Base-by-base conservation (phyloP, 2,113 vertebrate genomes). In the Sitta europaea region DNA sequence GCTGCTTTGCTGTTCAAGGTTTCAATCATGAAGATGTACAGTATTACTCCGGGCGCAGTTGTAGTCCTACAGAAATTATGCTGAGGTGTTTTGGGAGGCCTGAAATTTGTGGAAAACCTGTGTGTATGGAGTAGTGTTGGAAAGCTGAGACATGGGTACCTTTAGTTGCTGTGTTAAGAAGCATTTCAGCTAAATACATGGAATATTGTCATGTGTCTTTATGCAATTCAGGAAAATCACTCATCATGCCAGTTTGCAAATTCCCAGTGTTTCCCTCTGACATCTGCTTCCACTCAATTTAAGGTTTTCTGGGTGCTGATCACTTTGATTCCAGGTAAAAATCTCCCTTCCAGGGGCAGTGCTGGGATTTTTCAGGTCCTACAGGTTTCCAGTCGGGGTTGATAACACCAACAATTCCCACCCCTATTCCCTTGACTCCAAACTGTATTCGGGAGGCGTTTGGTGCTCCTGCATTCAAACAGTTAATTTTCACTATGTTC, bases 401-500 rank as follows among this genome's bases (percentile, higher is more conserved):
- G 88, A 48, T 70, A 62, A 94, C 33, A 59, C 62, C 94, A 92
- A 63, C 72, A 85, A 75, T 88, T 92, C 70, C 84, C 28, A 78
- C 73, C 27, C 51, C 91, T 70, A 43, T 91, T 96, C 75, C 50
- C 55, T 42, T 63, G 68, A 50, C 63, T 95, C 86, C 74, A 90
- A 84, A 71, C 23, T 16, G 83, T 28, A 28, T 36, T 94, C 0
- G 12, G 96, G 90, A 96, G 90, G 78, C 73, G 25, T 86, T 93
- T 36, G 58, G 80, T 42, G 38, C 43, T 93, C 86, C 73, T 75
- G 90, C 97, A 96, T 95, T 97, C 93, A 97, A 97, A 98, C 33
- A 74, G 98, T 98, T 98, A 98, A 98, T 98, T 97, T 98, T 88
- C 95, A 93, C 93, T 95, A 95, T 79, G 96, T 95, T 98, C 92